Evolutionary conservation across 2,888 invertebrate genomes (phyloP).

Genomic region (Drosophila picticornis): DNA sequence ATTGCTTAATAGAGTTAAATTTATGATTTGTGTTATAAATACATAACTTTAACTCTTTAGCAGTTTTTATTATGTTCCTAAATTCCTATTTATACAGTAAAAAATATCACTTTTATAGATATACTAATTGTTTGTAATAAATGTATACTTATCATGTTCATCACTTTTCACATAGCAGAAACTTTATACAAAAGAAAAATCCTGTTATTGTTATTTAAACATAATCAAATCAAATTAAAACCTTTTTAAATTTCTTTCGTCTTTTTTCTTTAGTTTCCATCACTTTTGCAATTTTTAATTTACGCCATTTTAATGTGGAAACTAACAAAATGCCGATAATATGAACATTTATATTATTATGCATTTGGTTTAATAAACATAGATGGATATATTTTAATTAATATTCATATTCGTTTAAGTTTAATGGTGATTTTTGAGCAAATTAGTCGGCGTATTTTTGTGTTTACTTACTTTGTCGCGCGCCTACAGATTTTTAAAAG

Average conservation of each 20-base stretch:
- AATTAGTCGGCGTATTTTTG: slow-evolving; percentile 41
- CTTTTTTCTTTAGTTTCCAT: neutral
- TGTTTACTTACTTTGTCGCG: slow-evolving; percentile 48
- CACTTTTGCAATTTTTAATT: slow-evolving; percentile 24
- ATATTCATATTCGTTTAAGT: slow-evolving; percentile 16
- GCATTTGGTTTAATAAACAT: slow-evolving; percentile 31
- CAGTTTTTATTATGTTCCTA: neutral
- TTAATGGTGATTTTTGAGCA: slow-evolving; percentile 34
- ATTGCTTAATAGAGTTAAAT: neutral
- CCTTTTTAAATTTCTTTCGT: neutral
- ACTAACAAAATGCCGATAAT: slow-evolving; percentile 51
- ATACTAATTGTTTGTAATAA: neutral
- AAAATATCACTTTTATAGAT: neutral
- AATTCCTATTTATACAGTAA: neutral
- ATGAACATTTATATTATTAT: slow-evolving; percentile 29
- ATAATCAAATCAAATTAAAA: neutral
- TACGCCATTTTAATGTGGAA: slow-evolving; percentile 38
- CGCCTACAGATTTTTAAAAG: slow-evolving; percentile 54
- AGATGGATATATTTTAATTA: slow-evolving; percentile 25
- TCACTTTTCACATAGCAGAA: neutral
- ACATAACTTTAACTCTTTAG: neutral
- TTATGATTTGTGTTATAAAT: neutral
- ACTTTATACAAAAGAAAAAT: neutral
- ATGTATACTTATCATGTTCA: neutral
- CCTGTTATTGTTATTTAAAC: neutral